Base-by-base conservation (phyloP, 2,797 vertebrate species). In the Luscinia megarhynchos region DNA sequence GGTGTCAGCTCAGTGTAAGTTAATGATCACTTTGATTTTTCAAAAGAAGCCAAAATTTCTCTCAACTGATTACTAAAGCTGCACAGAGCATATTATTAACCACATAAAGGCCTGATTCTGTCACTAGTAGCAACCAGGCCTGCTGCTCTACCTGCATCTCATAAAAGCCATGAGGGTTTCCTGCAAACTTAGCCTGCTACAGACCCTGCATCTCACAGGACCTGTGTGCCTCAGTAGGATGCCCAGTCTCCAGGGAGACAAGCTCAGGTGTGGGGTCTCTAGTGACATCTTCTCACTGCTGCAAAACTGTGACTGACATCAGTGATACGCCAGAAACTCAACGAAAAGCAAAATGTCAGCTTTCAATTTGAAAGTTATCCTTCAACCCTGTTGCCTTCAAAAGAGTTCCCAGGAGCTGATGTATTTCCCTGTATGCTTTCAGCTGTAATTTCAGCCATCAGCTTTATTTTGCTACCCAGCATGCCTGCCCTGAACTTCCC, bases 11-110 rank as follows among this genome's bases (percentile, higher is more conserved):
- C 54, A 51, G 12, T 57, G 45, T 63, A 96, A 91, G 27, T 11
- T 87, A 87, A 92, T 58, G 41, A 85, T 92, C 82, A 34, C 57
- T 93, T 63, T n/a, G 29, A 82, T 68, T 90, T 91, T 86, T 75
- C 68, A 74, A 74, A 70, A 91, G 82, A 89, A 80, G 57, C 5
- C 75, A 72, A 84, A 64, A 72, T 88, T 68, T 75, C 50, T 80
- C 73, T 84, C 57, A 77, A 27, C 16, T 63, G 38, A 77, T 80
- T 87, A 51, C 50, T 77, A 54, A 83, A 87, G 57, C 50, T 46
- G 30, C 2, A 2, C 24, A 68, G 58, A 67, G 61, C 48, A 63
- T 73, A 59, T 48, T 72, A 59, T 87, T 79, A 89, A 79, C 62
- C 54, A 73, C 34, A 40, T 30, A 83, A 77, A 77, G 50, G 19